These are phyloP conservation scores for Trematocara nigrifrons DNA, from an alignment of 2,113 vertebrate genomes.

Conservation along the genomic window DNA sequence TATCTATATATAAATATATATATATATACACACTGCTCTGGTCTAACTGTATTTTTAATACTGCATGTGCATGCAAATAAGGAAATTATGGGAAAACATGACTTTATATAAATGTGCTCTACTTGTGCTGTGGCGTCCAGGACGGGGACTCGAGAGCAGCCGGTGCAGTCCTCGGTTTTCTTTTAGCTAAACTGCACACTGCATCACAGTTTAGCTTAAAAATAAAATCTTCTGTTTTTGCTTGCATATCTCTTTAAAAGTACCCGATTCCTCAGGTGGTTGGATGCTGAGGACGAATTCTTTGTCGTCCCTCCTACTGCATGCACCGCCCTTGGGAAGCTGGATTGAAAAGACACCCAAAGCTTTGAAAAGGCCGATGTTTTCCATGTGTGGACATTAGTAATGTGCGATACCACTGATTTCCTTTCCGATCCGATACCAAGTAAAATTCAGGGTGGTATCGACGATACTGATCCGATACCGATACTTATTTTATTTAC, in stretches of 20 bases:
- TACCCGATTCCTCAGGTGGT: neutral
- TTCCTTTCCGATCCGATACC: no score
- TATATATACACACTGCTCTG: constrained; percentile 20
- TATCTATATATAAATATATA: neutral
- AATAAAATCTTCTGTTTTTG: neutral
- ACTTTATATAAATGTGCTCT: constrained; percentile 62
- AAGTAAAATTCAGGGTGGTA: no score
- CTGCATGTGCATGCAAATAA: constrained; percentile 77
- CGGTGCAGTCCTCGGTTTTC: neutral
- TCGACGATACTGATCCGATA: no score
- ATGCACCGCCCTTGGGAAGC: neutral
- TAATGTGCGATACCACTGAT: no score
- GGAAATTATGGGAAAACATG: constrained; percentile 27
- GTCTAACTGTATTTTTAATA: constrained; percentile 71
- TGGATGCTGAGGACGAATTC: neutral
- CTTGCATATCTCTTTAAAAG: neutral
- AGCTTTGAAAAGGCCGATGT: neutral
- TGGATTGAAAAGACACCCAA: neutral
- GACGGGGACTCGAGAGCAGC: constrained; percentile 43
- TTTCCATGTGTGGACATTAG: no score
- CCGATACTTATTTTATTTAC: no score
- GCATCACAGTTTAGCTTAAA: neutral
- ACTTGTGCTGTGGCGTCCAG: constrained; percentile 52
- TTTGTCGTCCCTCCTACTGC: neutral
- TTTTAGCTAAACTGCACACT: neutral